Evolutionary conservation across 2,113 vertebrate species (phyloP), one percentile per base, ranked within the genome.

Genomic region (Bucco capensis): DNA sequence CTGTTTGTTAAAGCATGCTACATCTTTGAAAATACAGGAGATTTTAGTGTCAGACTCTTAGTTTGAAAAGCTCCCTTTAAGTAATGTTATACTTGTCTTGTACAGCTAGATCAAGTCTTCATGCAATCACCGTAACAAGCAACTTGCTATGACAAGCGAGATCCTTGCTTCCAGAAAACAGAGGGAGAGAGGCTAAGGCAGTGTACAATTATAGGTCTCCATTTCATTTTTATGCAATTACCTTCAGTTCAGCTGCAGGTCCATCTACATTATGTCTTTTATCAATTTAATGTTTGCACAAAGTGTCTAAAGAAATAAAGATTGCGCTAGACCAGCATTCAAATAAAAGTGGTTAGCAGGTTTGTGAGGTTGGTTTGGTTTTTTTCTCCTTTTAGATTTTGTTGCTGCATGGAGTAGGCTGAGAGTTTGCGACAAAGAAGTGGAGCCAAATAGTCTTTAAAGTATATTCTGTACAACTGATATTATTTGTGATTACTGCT

Each of bases 151-250:
- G 91, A 94, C 91, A 94, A 96, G 94, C 1, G 53, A 95, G 93
- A 90, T 93, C 72, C 86, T 88, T 96, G 94, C 96, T 97, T 96
- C 95, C 91, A 97, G 93, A 96, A 94, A 96, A 97, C 93, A 96
- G 79, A 71, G 89, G 14, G 2, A 51, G 50, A 72, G 83, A 96
- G 92, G 92, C 92, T 96, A 96, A 95, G 96, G 95, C 88, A 94
- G 82, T 83, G 93, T 84, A 92, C 96, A 95, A 95, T 97, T 98
- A 98, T 94, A 95, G 95, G 95, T 97, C 94, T 97, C 95, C 92
- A 90, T 97, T 97, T 97, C 93, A 94, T 97, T 97, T 97, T 95
- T 95, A 94, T 96, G 96, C 91, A 96, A 92, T 97, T 98, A 97
- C 95, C 94, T 96, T 96, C 86, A 91, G 91, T 96, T 96, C 94